phyloP scores from a whole-genome alignment of 2,797 vertebrate genomes.

The Hirundo rustica region DNA sequence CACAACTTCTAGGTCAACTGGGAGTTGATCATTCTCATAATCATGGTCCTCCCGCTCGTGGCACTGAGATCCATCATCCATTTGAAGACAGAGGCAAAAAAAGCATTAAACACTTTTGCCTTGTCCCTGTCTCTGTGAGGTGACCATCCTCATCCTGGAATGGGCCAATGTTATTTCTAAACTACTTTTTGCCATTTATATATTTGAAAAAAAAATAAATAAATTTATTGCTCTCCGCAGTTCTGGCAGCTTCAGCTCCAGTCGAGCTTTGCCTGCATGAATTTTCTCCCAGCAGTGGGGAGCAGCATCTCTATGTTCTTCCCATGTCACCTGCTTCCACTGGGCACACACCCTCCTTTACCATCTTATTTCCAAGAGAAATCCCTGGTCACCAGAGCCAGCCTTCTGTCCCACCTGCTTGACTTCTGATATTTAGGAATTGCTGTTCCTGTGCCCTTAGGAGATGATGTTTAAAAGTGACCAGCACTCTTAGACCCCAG shows the following conservation, averaged over 20 bases:
- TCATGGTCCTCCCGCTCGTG: neutral
- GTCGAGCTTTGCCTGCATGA: neutral
- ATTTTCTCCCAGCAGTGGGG: neutral
- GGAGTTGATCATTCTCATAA: neutral
- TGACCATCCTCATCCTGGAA: neutral
- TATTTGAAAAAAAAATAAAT: neutral
- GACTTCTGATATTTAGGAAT: neutral
- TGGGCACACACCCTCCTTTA: neutral
- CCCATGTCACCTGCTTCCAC: neutral
- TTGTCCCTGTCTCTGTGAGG: neutral
- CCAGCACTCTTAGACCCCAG: neutral
- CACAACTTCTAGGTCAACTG: neutral
- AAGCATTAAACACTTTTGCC: neutral
- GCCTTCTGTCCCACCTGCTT: neutral
- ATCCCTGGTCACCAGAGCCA: neutral
- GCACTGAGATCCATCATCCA: neutral
- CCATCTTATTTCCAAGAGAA: neutral
- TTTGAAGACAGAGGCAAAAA: neutral
- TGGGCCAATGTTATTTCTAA: rapidly evolving
- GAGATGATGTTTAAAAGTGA: neutral
- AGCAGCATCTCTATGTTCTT: neutral
- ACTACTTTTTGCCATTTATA: neutral
- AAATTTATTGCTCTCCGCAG: neutral
- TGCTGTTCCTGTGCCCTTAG: neutral
- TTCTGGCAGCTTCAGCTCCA: neutral